These are phyloP conservation scores for Corynorhinus townsendii DNA, from an alignment of 2,113 vertebrate species.

Conservation along the genomic window DNA sequence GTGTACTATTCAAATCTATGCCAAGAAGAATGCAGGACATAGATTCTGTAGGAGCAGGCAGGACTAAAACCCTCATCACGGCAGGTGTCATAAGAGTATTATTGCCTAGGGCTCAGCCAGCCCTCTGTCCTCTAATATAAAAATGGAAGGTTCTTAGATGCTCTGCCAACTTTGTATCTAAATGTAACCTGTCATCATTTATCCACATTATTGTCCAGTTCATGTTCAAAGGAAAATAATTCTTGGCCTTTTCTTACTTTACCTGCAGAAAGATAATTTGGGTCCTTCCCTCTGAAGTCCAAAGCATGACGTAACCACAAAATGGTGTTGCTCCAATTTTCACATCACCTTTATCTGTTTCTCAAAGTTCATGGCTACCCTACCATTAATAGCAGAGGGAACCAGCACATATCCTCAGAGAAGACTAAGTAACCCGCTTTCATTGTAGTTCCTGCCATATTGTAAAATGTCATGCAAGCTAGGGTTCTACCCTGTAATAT, in stretches of 20 bases:
- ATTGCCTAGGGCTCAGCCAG: conserved; percentile 12
- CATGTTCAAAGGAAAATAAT: conserved; percentile 6
- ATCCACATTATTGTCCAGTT: not conserved
- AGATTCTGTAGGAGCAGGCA: not conserved
- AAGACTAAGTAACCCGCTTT: not conserved
- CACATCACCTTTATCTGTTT: not conserved
- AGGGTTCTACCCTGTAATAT: not conserved
- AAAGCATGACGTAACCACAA: conserved; percentile 7
- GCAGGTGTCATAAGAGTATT: conserved; percentile 25
- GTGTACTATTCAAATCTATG: conserved; percentile 38
- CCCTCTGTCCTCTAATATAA: conserved; percentile 6
- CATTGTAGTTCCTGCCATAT: not conserved
- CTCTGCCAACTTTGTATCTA: conserved; percentile 15
- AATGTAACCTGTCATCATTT: not conserved
- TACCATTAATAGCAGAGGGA: not conserved
- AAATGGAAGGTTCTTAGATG: conserved; percentile 3
- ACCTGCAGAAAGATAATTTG: not conserved
- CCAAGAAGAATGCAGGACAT: conserved; percentile 18
- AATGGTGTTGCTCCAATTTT: not conserved
- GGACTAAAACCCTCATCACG: not conserved
- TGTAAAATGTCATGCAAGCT: not conserved
- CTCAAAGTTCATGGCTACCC: not conserved
- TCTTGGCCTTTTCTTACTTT: not conserved
- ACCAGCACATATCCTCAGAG: not conserved
- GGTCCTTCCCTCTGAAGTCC: not conserved